Evolutionary conservation across 2,113 vertebrate genomes (phyloP), one percentile per base, ranked within the genome.

Genomic region (Zingel zingel): DNA sequence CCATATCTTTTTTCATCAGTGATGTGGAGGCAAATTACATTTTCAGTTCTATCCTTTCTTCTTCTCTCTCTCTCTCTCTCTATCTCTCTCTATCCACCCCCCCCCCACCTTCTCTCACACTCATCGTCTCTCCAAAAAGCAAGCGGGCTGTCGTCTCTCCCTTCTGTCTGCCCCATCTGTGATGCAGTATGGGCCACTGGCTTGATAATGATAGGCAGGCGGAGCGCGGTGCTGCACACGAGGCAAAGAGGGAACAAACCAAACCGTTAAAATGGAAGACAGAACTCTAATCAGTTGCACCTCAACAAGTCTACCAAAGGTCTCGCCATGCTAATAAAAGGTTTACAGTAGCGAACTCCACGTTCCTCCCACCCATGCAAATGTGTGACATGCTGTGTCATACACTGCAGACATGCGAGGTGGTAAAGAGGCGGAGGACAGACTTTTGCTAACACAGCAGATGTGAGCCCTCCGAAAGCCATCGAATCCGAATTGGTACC

Each of bases 81-180:
- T 39, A 5, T 33, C 33, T 54, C 72, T 25, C 25, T 25, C 25
- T 25, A 1, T 25, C 25, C 25, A 1, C 8, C 1, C 36, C 1
- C 36, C 2, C 85, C 54, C 83, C 79, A 82, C 84, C 85, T 89
- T 58, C 75, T 65, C 25, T 54, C 89, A 89, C 91, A 84, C 90
- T 84, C 84, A 74, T 86, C 70, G 56, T 83, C 86, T 83, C 90
- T 93, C 93, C 91, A 92, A 92, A 94, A 95, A 93, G 79, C 86
- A 92, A 87, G 90, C 87, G 82, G 93, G 91, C 91, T 93, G 93
- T 90, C 93, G 88, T 85, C 90, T 90, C 86, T 88, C 87, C 94
- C 95, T 89, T 94, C 94, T 95, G 94, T 95, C 93, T 86, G 80
- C 78, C 89, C 94, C 94, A 95, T 95, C 95, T 95, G 95, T 93